A percentile compares a stretch with the other conserved stretches of the same genome.
Evolutionary conservation across 2,888 invertebrate genomes (phyloP).

Genomic region (Sminthurides aquaticus): DNA sequence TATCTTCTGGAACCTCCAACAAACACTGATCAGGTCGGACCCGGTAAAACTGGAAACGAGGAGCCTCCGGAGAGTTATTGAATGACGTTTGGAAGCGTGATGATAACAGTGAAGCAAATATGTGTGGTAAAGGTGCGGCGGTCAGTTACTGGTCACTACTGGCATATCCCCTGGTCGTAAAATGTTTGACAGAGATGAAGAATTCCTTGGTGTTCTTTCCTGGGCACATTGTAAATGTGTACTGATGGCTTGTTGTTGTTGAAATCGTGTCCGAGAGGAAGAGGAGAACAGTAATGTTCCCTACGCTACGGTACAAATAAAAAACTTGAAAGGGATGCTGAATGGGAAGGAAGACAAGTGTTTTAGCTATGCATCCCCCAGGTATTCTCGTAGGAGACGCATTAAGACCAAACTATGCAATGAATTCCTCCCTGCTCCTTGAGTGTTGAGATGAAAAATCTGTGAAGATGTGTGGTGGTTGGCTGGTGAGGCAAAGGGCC

Average conservation of each 20-base stretch:
- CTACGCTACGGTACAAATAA: not conserved
- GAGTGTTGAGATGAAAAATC: no score
- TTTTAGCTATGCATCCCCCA: not conserved
- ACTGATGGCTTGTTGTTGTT: not conserved
- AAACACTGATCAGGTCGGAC: no score
- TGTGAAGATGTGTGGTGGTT: no score
- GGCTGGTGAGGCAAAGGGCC: not conserved
- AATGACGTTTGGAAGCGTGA: no score
- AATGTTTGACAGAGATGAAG: not conserved
- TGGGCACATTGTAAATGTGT: not conserved
- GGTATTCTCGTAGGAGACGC: not conserved
- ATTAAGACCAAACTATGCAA: not conserved
- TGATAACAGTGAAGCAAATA: not conserved
- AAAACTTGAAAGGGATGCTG: not conserved
- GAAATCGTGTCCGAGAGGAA: not conserved
- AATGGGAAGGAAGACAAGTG: not conserved
- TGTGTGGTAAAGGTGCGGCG: not conserved
- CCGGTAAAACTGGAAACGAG: no score
- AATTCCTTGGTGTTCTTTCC: no score
- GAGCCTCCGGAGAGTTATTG: no score
- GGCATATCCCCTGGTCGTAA: not conserved
- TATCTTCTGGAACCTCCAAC: no score
- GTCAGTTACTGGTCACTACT: not conserved
- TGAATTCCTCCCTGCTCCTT: not conserved
- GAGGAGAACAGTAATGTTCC: not conserved